Percentiles rank a stretch among this genome's conserved stretches.
phyloP scores from a whole-genome alignment of 2,113 vertebrate genomes.

The Ailuropoda melanoleuca region DNA sequence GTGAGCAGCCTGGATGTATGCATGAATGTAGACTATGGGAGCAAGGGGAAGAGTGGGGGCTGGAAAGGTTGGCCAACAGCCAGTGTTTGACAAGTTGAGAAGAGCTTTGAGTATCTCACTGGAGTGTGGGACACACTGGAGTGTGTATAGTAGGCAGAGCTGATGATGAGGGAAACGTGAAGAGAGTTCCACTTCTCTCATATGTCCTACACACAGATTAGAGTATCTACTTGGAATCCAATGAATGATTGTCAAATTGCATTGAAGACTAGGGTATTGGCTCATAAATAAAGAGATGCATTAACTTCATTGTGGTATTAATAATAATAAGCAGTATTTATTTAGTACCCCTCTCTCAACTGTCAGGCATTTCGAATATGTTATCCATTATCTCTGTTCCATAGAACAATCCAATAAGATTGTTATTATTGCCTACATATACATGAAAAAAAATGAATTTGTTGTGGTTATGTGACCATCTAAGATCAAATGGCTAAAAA shows the following conservation, averaged over 20 bases:
- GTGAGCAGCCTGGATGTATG: too few species aligned
- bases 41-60: accelerated
- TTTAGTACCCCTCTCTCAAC: background rate
- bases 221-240: background rate
- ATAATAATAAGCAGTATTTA: background rate
- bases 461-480: background rate
- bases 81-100: background rate
- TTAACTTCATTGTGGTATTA: background rate
- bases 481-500: background rate
- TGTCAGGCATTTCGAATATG: background rate
- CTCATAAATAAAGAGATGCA: background rate
- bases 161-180: background rate
- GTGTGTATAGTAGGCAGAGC: background rate
- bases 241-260: background rate
- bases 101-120: background rate
- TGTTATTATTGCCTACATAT: background rate
- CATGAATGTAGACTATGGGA: background rate
- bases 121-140: background rate
- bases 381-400: background rate
- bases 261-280: background rate
- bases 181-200: background rate
- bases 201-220: background rate
- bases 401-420: background rate
- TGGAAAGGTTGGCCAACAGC: background rate
- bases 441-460: background rate